These are phyloP conservation scores for pig (Sus scrofa) DNA, from an alignment of 2,113 vertebrate genomes.

Conservation along the genomic window T2T-Sscrofa CM000820.6:141201001-141201500, in stretches of 20 bases:
- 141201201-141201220: no score
- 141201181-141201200: no score
- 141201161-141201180: no score
- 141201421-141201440: neutral
- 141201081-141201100: neutral
- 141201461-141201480: neutral
- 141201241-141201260: no score
- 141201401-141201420: neutral
- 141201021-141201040: neutral
- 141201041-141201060: neutral
- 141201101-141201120: rapidly evolving
- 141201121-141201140: neutral
- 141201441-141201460: no score
- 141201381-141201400: neutral
- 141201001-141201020: neutral
- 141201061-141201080: neutral
- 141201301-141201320: neutral
- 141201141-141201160: neutral
- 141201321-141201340: neutral
- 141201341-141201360: rapidly evolving
- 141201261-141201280: neutral
- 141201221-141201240: no score
- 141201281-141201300: no score
- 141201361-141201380: rapidly evolving
- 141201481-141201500: rapidly evolving